A percentile compares a stretch with the other conserved stretches of the same genome.
Conservation (phyloP, 2,113 vertebrate genomes). For the Tragelaphus scriptus region DNA sequence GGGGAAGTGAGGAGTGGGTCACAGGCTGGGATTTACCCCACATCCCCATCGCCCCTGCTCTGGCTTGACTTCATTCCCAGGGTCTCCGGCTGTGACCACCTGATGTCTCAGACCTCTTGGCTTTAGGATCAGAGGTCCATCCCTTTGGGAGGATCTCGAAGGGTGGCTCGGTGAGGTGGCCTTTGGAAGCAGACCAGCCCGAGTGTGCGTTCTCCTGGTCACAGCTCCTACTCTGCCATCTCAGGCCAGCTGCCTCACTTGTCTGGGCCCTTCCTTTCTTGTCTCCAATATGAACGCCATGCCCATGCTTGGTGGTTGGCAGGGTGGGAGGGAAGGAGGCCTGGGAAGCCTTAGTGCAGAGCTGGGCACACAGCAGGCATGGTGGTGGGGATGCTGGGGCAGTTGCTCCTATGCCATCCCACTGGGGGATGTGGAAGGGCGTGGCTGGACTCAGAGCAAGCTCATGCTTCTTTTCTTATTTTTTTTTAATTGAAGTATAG, state of each 20-base stretch:
- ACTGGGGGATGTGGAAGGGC: not conserved
- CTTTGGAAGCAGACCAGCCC: not conserved
- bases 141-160: not conserved
- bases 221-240: not conserved
- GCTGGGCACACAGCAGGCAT: fast-evolving
- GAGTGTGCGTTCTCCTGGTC: not conserved
- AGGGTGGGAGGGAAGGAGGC: not conserved
- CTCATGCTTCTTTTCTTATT: not conserved
- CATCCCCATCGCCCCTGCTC: not conserved
- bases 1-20: not conserved
- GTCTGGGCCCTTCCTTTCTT: not conserved
- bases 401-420: fast-evolving
- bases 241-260: not conserved
- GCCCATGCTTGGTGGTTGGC: not conserved
- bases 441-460: not conserved
- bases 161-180: not conserved
- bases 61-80: not conserved
- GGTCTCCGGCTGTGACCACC: not conserved
- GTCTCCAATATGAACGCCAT: not conserved
- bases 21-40: not conserved
- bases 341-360: not conserved
- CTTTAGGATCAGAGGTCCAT: not conserved
- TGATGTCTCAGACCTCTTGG: not conserved
- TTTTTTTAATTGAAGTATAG: not conserved
- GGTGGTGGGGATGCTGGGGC: fast-evolving